Percentiles rank a stretch among this genome's conserved stretches.
These are phyloP conservation scores for Chironomus tentans DNA, from an alignment of 2,888 invertebrate genomes.

Conservation along the genomic window DNA sequence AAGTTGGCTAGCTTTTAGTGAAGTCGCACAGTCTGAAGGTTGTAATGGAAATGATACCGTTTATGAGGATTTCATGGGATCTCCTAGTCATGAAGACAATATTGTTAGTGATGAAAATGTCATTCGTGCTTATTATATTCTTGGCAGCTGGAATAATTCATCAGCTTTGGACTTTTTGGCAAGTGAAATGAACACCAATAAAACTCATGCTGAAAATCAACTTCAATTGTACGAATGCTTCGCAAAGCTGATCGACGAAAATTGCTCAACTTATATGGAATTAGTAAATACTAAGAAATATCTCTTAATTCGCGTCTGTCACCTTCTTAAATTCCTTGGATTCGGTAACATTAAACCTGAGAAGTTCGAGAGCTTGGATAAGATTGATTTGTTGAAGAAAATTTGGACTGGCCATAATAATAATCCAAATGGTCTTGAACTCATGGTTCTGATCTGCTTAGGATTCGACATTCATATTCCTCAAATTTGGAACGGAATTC, in stretches of 20 bases:
- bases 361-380: conserved; percentile 40
- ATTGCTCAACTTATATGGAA: conserved; percentile 33
- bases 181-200: conserved; percentile 28
- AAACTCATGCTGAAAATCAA: conserved; percentile 36
- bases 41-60: conserved; percentile 39
- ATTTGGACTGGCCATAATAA: conserved; percentile 39
- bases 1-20: conserved; percentile 38
- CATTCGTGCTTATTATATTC: conserved; percentile 38
- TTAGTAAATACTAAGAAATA: conserved; percentile 38
- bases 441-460: conserved; percentile 40
- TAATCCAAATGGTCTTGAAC: conserved; percentile 37
- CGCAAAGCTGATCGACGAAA: conserved; percentile 38
- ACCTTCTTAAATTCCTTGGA: conserved; percentile 39
- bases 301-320: conserved; percentile 39
- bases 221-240: conserved; percentile 41
- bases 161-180: conserved; percentile 39
- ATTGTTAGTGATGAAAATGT: conserved; percentile 12
- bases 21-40: conserved; percentile 32
- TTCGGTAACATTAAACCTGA: conserved; percentile 39
- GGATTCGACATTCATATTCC: conserved; percentile 39
- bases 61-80: conserved; percentile 36
- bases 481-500: conserved; percentile 41
- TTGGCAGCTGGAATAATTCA: conserved; percentile 39
- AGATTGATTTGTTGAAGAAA: conserved; percentile 39
- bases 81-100: neutral